These are phyloP conservation scores for Cinclus mexicanus DNA, from an alignment of 2,113 vertebrate genomes.

Conservation along the genomic window DNA sequence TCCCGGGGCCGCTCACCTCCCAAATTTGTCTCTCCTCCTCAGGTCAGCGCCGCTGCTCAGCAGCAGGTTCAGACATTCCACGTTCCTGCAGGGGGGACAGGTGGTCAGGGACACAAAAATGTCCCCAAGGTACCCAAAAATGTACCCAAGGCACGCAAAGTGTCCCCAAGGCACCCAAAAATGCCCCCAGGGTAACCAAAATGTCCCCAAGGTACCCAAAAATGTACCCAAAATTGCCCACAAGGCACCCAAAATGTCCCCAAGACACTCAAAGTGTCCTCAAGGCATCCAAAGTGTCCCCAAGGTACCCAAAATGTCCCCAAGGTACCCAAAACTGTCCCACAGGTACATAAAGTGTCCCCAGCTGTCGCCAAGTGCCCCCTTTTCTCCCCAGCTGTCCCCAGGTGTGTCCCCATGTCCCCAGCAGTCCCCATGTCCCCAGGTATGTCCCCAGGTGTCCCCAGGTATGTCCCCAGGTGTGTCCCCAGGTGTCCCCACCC, in stretches of 20 bases:
- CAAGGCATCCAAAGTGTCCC: no score
- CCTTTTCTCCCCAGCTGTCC: background rate
- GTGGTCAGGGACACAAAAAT: no score
- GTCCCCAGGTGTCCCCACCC: background rate
- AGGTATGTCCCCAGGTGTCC: background rate
- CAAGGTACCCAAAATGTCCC: no score
- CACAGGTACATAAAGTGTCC: no score
- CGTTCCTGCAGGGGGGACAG: background rate
- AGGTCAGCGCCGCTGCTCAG: background rate
- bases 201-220: no score
- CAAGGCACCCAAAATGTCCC: no score
- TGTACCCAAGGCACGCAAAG: background rate
- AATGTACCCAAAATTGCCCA: no score
- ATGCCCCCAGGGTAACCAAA: no score
- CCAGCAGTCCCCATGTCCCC: background rate
- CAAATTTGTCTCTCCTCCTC: background rate
- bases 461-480: background rate
- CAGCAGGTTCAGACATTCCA: background rate
- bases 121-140: no score
- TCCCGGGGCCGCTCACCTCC: background rate
- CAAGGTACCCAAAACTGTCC: no score
- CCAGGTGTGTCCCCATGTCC: background rate
- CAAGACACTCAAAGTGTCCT: no score
- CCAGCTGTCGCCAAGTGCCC: background rate
- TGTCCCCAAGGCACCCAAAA: no score